Conservation (phyloP, 2,888 invertebrate species). For the Trilocha varians region DNA sequence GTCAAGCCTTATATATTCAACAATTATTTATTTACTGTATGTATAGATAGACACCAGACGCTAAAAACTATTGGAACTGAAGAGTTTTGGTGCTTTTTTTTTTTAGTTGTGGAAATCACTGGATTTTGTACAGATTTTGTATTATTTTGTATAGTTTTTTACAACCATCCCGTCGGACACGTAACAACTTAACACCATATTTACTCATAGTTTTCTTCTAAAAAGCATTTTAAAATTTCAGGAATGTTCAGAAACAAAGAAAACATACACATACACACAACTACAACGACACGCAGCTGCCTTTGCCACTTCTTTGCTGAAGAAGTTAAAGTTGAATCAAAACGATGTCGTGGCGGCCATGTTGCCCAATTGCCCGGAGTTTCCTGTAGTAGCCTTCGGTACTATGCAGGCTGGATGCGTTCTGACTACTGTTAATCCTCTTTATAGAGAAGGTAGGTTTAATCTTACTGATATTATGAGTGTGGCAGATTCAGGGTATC, state of each 20-base stretch:
- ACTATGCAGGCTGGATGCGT: conserved; percentile 79
- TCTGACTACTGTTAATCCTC: conserved; percentile 83
- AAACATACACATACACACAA: conserved; percentile 52
- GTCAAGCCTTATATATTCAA: too few species aligned
- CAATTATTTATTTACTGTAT: too few species aligned
- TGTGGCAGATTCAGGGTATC: too few species aligned
- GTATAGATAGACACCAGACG: too few species aligned
- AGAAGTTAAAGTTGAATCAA: conserved; percentile 74
- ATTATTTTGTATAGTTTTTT: too few species aligned
- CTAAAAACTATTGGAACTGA: too few species aligned
- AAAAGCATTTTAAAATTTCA: conserved; percentile 19
- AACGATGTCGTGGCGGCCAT: conserved; percentile 79
- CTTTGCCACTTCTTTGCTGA: conserved; percentile 76
- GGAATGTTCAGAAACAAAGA: conserved; percentile 61
- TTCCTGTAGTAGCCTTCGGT: conserved; percentile 77
- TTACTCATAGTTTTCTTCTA: neutral
- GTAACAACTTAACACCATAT: too few species aligned
- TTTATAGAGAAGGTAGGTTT: conserved; percentile 76
- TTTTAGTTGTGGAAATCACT: too few species aligned
- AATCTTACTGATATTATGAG: too few species aligned
- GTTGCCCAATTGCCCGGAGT: conserved; percentile 84
- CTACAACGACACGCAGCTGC: conserved; percentile 72
- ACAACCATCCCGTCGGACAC: too few species aligned
- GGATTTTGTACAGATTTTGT: too few species aligned
- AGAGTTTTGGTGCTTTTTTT: too few species aligned